Conservation (phyloP, 2,888 invertebrate genomes). For the Melikaiella ostensackeni region DNA sequence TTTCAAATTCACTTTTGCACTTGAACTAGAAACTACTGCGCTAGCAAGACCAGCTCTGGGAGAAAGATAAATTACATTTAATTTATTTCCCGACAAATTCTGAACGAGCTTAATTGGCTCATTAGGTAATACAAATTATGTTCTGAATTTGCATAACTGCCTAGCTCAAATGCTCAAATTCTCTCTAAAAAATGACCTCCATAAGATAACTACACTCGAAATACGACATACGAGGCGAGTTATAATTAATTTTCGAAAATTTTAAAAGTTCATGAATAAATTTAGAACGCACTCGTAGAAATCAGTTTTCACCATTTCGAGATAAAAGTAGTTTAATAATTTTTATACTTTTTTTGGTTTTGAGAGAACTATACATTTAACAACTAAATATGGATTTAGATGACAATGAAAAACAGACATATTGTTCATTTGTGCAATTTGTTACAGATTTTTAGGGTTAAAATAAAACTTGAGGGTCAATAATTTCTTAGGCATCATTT, state of each 20-base stretch:
- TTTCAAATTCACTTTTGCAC: neutral
- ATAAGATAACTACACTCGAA: neutral
- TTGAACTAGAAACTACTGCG: neutral
- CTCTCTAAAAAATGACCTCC: neutral
- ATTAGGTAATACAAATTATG: constrained; percentile 16
- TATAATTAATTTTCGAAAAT: neutral
- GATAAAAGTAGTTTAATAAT: no score
- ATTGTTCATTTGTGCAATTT: no score
- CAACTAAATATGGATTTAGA: neutral
- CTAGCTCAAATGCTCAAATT: neutral
- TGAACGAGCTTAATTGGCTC: constrained; percentile 4
- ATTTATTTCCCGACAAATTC: neutral
- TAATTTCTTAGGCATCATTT: no score
- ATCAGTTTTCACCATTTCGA: neutral
- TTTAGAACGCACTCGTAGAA: neutral
- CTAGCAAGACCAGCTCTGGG: neutral
- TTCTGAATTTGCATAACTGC: constrained; percentile 1
- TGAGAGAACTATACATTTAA: neutral
- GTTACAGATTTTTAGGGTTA: no score
- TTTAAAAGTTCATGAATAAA: neutral
- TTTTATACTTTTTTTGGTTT: neutral
- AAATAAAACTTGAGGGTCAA: no score
- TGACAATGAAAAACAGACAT: neutral
- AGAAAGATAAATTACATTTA: neutral
- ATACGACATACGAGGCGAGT: neutral